Percentiles rank a stretch among this genome's conserved stretches.
These are phyloP conservation scores for Globia sparganii DNA, from an alignment of 2,888 invertebrate genomes.

Conservation along the genomic window DNA sequence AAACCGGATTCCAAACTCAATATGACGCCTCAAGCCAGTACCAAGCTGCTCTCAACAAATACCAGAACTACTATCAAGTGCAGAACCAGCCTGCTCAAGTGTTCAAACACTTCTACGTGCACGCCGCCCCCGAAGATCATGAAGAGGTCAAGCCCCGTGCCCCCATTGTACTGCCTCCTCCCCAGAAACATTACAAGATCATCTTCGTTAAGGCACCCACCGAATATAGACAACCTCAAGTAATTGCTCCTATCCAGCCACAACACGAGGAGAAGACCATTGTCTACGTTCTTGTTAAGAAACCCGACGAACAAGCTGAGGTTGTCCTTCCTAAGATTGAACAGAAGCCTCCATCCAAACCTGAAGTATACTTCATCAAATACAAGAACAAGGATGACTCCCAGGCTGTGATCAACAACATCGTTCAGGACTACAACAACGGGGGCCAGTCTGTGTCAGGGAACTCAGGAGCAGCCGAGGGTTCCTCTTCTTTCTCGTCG, in stretches of 20 bases:
- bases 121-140: slow-evolving; percentile 86
- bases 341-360: slow-evolving; percentile 93
- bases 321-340: slow-evolving; percentile 92
- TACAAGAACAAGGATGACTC: slow-evolving; percentile 92
- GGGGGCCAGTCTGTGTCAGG: slow-evolving; percentile 62
- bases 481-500: slow-evolving; percentile 43
- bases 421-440: slow-evolving; percentile 83
- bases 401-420: slow-evolving; percentile 85
- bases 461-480: slow-evolving; percentile 34
- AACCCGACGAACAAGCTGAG: slow-evolving; percentile 93
- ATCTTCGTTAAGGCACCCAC: slow-evolving; percentile 95
- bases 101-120: slow-evolving; percentile 90
- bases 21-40: slow-evolving; percentile 69
- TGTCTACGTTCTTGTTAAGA: slow-evolving; percentile 94
- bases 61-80: slow-evolving; percentile 92
- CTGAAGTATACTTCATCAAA: slow-evolving; percentile 94
- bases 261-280: slow-evolving; percentile 94
- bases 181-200: slow-evolving; percentile 95
- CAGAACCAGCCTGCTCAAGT: slow-evolving; percentile 94
- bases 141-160: slow-evolving; percentile 90
- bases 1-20: slow-evolving; percentile 55
- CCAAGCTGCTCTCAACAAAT: slow-evolving; percentile 70
- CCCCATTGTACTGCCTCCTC: slow-evolving; percentile 90
- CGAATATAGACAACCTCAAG: slow-evolving; percentile 91
- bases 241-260: slow-evolving; percentile 91